Conservation (phyloP, 2,797 vertebrate species). For the Borostomias antarcticus region DNA sequence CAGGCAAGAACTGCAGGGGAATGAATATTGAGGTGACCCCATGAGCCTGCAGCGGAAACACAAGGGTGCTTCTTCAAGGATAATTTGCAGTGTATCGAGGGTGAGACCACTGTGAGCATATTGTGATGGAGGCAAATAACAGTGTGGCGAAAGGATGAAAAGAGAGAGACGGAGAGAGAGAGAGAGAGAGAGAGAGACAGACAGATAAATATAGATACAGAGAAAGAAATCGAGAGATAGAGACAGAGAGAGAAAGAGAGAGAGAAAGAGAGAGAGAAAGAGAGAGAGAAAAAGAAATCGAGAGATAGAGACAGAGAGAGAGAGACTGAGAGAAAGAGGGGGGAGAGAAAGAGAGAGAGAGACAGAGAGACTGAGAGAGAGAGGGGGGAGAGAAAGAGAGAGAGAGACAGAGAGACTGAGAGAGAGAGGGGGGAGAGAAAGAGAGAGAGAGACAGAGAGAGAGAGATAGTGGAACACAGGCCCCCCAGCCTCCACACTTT, state of each 20-base stretch:
- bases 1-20: constrained; percentile 32
- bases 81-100: constrained; percentile 33
- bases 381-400: background rate
- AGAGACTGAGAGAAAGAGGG: no score
- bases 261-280: background rate
- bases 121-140: constrained; percentile 16
- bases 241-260: background rate
- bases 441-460: background rate
- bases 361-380: background rate
- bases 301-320: background rate
- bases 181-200: background rate
- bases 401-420: background rate
- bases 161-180: background rate
- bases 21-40: constrained; percentile 34
- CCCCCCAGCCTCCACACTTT: background rate
- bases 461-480: background rate
- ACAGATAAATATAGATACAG: background rate
- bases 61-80: constrained; percentile 32
- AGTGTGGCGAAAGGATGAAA: background rate
- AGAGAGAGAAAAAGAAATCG: background rate
- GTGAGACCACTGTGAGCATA: constrained; percentile 21
- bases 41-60: constrained; percentile 31
- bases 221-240: background rate
- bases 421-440: background rate
- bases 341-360: background rate